Base-by-base conservation (phyloP, 2,113 vertebrate species). In the Xiphias gladius region DNA sequence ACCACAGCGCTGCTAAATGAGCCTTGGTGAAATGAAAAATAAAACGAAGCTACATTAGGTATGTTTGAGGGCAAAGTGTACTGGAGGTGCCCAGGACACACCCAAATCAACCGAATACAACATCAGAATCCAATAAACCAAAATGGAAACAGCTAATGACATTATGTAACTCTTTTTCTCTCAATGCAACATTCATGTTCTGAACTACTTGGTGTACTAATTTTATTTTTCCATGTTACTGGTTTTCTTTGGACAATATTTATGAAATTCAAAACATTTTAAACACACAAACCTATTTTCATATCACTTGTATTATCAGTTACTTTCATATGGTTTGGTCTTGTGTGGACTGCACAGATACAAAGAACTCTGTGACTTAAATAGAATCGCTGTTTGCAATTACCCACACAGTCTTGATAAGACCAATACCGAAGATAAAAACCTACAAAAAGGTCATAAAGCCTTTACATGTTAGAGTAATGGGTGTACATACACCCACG, bases 371-470 rank as follows among this genome's bases (percentile, higher is more conserved):
- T 19, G 48, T 3, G 66, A 24, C n/a, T 28, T 63, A 73, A 54
- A 46, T 48, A 54, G 30, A 46, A 77, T 48, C 73, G 3, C 3
- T 69, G 20, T 63, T 73, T 76, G 72, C 55, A 16, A 26, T 74
- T 37, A 79, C 65, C 28, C 30, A 59, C 7, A 68, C 73, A 66
- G 71, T 62, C 61, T 32, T 65, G 79, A 79, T 82, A 84, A 78
- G 58, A 78, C 2, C 5, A 41, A 54, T 4, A 5, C 7, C 19
- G 7, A 80, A 63, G 50, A 74, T 73, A 54, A 63, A 54, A 63
- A 64, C 50, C 16, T 54, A 35, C 19, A 58, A 52, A 35, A 26
- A 55, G 62, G 46, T 35, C 61, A 52, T 79, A 55, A 84, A 82
- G 48, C 43, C 24, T 63, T 82, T 68, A 19, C 16, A 43, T 70